Evolutionary conservation across 30 jellyfish, hydroid and myxozoan species (phyloP).

Genomic region (Catostylus mosaicus): DNA sequence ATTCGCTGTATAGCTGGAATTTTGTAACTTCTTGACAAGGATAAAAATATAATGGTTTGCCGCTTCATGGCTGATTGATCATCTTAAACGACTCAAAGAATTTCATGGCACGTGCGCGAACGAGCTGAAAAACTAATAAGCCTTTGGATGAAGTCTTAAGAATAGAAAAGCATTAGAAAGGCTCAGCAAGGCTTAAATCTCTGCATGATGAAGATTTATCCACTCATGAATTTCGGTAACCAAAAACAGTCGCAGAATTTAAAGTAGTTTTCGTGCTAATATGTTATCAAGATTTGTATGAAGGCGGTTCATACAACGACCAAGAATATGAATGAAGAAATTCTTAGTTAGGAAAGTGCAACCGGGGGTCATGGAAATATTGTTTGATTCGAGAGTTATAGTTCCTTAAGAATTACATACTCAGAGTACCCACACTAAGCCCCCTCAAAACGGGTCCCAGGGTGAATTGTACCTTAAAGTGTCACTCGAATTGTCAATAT

Average conservation of each 20-base stretch:
- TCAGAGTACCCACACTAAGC: no score
- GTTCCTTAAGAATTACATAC: no score
- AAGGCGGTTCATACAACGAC: conserved; percentile 38
- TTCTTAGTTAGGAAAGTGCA: not conserved
- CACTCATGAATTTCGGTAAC: conserved; percentile 60
- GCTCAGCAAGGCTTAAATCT: conserved; percentile 51
- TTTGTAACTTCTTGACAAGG: no score
- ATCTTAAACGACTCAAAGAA: conserved; percentile 15
- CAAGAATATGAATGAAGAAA: not conserved
- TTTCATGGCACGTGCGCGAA: conserved; percentile 61
- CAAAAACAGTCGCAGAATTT: conserved; percentile 39
- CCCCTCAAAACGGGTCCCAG: no score
- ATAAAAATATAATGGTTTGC: no score
- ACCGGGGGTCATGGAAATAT: conserved; percentile 8
- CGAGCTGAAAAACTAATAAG: conserved; percentile 48
- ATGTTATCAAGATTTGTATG: conserved; percentile 2
- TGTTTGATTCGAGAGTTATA: no score
- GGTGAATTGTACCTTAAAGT: no score
- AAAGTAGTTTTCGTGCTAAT: conserved; percentile 50
- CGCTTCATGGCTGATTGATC: not conserved
- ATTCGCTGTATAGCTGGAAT: no score
- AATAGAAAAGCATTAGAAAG: conserved; percentile 31
- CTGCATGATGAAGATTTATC: conserved; percentile 50
- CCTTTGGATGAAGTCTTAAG: not conserved
- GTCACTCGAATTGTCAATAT: no score